Evolutionary conservation across 2,797 vertebrate genomes (phyloP).

Genomic region (Pitangus sulphuratus): DNA sequence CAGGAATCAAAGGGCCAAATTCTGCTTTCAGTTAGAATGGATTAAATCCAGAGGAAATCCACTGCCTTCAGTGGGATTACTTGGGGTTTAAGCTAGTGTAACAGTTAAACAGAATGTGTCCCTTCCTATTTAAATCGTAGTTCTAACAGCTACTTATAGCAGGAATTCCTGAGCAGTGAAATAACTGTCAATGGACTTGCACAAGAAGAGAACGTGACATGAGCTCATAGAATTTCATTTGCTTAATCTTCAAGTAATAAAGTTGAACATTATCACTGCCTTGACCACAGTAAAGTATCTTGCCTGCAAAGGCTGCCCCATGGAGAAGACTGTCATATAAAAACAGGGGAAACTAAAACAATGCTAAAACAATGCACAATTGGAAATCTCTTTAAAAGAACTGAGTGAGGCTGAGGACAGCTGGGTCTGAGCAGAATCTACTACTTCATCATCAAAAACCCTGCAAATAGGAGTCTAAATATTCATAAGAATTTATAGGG

Average conservation of each 20-base stretch:
- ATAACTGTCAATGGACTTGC: not conserved
- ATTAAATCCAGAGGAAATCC: slow-evolving; percentile 26
- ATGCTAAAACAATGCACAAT: not conserved
- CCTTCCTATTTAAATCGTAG: not conserved
- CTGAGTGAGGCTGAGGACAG: not conserved
- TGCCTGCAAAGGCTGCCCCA: not conserved
- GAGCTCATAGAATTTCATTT: not conserved
- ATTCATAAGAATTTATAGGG: slow-evolving; percentile 21
- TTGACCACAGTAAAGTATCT: slow-evolving; percentile 1
- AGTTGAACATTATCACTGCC: not conserved
- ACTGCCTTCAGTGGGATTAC: not conserved
- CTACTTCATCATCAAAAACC: not conserved
- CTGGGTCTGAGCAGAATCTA: not conserved
- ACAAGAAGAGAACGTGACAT: not conserved
- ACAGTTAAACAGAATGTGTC: not conserved
- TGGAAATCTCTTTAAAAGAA: slow-evolving; percentile 11
- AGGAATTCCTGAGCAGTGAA: not conserved
- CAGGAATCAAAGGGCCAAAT: not conserved
- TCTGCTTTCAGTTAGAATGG: not conserved
- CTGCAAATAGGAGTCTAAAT: not conserved
- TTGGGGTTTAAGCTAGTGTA: not conserved
- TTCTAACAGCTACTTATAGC: not conserved
- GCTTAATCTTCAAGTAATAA: not conserved
- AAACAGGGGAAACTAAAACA: not conserved
- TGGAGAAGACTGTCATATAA: not conserved